phyloP scores from a whole-genome alignment of 2,888 invertebrate genomes.

The Amitus sp. region DNA sequence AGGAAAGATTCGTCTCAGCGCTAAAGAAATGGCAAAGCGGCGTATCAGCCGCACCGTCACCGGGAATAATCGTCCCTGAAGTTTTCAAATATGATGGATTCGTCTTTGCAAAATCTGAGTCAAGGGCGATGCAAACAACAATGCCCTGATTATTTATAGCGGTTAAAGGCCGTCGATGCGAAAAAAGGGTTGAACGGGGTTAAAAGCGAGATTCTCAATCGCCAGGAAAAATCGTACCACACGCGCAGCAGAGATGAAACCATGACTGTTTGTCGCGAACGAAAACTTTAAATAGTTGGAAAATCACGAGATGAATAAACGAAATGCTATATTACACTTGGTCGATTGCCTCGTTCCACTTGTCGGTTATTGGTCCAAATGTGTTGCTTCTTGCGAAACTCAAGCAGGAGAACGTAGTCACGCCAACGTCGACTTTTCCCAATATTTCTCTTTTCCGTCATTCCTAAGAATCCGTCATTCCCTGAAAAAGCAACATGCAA shows the following conservation, averaged over 20 bases:
- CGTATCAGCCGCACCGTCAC: too few relatives aligned
- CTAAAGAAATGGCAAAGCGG: too few relatives aligned
- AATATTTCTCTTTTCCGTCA: conserved; percentile 29
- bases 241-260: conserved; percentile 51
- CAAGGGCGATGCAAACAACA: conserved; percentile 1
- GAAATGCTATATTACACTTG: conserved; percentile 58
- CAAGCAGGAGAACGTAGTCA: conserved; percentile 32
- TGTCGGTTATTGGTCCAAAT: conserved; percentile 60
- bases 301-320: conserved; percentile 39
- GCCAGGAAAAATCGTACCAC: conserved; percentile 53
- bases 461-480: too few relatives aligned
- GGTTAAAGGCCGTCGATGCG: neutral
- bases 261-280: conserved; percentile 53
- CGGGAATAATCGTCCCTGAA: conserved; percentile 1
- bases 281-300: conserved; percentile 46
- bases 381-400: conserved; percentile 38
- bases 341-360: conserved; percentile 64
- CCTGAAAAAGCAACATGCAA: too few relatives aligned
- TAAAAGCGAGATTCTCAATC: conserved; percentile 10
- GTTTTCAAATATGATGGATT: neutral
- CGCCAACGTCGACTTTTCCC: conserved; percentile 40
- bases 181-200: too few relatives aligned
- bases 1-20: neutral
- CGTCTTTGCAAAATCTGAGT: conserved; percentile 3
- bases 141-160: neutral